A percentile compares a stretch with the other conserved stretches of the same genome.
Evolutionary conservation across 2,113 vertebrate species (phyloP).

Genomic region (Galbula dea): DNA sequence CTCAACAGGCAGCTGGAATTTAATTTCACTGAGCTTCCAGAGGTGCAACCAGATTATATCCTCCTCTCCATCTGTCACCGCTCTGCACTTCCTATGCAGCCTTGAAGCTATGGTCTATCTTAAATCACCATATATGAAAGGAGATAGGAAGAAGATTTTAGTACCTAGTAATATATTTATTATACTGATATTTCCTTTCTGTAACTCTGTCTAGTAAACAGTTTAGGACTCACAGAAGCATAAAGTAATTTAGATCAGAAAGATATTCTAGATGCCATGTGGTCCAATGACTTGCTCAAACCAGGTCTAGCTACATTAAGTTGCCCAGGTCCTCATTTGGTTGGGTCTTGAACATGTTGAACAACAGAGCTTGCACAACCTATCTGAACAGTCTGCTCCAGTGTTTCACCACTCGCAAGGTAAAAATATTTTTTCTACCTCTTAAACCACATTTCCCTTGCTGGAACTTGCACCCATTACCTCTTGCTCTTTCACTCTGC

Average conservation of each 20-base stretch:
- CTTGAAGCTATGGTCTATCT: neutral
- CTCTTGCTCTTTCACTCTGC: neutral
- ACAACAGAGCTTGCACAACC: neutral
- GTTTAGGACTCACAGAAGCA: neutral
- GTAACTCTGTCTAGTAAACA: neutral
- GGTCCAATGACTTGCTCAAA: neutral
- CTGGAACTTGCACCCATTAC: neutral
- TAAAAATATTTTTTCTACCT: neutral
- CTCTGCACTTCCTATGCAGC: neutral
- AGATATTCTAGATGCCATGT: neutral
- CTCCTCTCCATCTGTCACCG: neutral
- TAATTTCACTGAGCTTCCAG: neutral
- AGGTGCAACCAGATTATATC: neutral
- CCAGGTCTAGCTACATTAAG: neutral
- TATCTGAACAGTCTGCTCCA: neutral
- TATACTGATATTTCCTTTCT: neutral
- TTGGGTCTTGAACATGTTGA: neutral
- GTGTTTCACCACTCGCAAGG: neutral
- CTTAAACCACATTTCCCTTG: neutral
- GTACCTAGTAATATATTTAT: neutral
- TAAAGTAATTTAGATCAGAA: neutral
- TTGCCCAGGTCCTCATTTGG: neutral
- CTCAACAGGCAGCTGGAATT: neutral
- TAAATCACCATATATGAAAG: neutral
- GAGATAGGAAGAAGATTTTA: neutral